Conservation (phyloP, 2,113 vertebrate species). For the Gulo gulo region DNA sequence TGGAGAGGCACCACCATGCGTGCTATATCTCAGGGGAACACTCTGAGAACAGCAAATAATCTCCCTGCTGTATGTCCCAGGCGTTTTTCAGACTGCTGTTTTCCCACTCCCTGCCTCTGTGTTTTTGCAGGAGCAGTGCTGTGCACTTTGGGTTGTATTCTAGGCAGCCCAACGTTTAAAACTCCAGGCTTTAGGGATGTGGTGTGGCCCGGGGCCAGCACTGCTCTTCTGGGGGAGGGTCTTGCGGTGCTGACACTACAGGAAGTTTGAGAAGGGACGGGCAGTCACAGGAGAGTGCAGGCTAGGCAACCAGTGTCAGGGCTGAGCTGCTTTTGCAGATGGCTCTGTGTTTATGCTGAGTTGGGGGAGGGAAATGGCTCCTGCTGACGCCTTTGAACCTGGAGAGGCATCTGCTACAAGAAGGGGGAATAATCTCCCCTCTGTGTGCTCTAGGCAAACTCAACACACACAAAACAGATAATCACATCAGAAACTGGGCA, state of each 20-base stretch:
- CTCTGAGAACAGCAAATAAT: background rate
- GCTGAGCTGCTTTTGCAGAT: background rate
- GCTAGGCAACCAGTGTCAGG: background rate
- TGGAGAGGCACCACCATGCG: background rate
- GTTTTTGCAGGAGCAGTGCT: background rate
- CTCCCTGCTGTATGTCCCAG: background rate
- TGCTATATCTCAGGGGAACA: background rate
- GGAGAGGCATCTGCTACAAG: background rate
- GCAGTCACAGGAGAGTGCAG: background rate
- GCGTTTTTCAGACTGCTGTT: background rate
- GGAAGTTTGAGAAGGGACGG: background rate
- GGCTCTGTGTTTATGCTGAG: background rate
- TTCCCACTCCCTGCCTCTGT: background rate
- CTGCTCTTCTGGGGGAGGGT: background rate
- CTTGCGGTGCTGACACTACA: background rate
- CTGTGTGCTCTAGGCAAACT: background rate
- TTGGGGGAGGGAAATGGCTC: background rate
- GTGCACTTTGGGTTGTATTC: background rate
- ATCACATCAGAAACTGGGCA: no score
- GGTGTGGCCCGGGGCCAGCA: background rate
- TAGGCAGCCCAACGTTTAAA: background rate
- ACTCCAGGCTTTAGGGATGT: background rate
- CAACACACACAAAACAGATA: no score
- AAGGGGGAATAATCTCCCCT: background rate
- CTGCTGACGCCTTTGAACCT: background rate